Evolutionary conservation across 35 echinoderm and acorn worm genomes (phyloP).

Genomic region (Amphiura filiformis): DNA sequence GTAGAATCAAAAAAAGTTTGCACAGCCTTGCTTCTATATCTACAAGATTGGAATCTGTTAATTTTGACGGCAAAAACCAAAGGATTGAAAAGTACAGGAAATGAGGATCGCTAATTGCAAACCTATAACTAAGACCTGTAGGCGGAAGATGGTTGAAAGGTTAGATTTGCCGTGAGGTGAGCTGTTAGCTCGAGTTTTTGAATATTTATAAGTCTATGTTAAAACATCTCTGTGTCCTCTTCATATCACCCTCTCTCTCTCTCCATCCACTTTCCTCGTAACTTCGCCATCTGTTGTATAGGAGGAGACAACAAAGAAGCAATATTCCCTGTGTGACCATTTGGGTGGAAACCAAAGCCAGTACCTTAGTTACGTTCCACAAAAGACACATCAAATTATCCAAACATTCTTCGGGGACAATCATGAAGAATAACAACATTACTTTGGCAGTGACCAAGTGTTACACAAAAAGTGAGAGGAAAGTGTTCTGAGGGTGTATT

Average conservation of each 20-base stretch:
- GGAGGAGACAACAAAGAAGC: neutral
- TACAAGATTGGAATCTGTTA: slow-evolving; percentile 3
- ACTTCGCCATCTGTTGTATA: neutral
- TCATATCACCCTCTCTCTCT: no score
- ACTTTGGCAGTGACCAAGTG: neutral
- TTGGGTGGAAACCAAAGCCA: neutral
- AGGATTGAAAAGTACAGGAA: neutral
- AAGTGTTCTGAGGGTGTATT: neutral
- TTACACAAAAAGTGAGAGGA: neutral
- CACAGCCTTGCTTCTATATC: no score
- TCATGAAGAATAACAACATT: slow-evolving; percentile 13
- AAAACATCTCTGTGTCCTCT: no score
- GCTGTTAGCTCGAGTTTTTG: no score
- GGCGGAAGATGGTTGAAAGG: neutral
- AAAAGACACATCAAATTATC: slow-evolving; percentile 8
- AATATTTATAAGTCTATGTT: no score
- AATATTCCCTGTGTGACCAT: neutral
- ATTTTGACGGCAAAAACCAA: slow-evolving; percentile 12
- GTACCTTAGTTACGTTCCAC: neutral
- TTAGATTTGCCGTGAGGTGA: no score
- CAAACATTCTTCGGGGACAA: neutral
- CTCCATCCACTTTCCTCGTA: neutral
- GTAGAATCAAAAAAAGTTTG: no score
- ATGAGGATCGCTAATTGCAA: neutral
- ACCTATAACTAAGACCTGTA: neutral